Base-by-base conservation (phyloP, 2,797 vertebrate genomes). In the Hapalemur alaotrensis region DNA sequence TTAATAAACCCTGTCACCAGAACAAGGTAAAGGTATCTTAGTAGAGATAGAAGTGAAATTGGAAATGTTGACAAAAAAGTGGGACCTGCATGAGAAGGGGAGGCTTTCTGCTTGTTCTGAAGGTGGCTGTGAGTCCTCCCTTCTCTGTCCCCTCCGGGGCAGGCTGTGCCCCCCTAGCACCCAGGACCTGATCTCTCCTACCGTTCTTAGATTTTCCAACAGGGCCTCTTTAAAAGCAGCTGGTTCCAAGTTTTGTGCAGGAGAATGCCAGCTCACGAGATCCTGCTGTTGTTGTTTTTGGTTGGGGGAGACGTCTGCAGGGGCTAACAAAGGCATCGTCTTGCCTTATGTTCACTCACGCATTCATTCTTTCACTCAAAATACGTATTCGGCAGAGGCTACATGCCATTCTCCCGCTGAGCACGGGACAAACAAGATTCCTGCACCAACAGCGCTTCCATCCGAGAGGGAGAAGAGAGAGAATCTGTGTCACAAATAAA, bases 111-210 rank as follows among this genome's bases (percentile, higher is more conserved):
- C 22, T 67, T 67, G 14, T 28, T 50, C 41, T 22, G 3, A 41
- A 30, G 7, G 38, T 43, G 10, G 6, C 38, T 2, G 0, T 2
- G 6, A 25, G 25, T 35, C 23, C 52, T 41, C 43, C n/a, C 28
- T 38, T 35, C 43, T 50, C 25, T 25, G 10, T 41, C 11, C 28
- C 22, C 43, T 12, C 5, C 43, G 15, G 30, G 22, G 43, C 30
- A 18, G 4, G 22, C 48, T 4, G 88, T 25, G 59, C 43, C 20
- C 30, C 6, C 2, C 13, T 17, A 0, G 11, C 0, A 0, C 38
- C 57, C 79, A 81, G 52, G 15, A 46, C 14, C 30, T 54, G 23
- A 23, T 22, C 38, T 30, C 50, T 20, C 50, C 30, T 5, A 3
- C 22, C 18, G 12, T 25, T 32, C 59, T 12, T 32, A 32, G 41